Evolutionary conservation across 2,888 invertebrate genomes (phyloP).

Genomic region (Neoitamus cyanurus): DNA sequence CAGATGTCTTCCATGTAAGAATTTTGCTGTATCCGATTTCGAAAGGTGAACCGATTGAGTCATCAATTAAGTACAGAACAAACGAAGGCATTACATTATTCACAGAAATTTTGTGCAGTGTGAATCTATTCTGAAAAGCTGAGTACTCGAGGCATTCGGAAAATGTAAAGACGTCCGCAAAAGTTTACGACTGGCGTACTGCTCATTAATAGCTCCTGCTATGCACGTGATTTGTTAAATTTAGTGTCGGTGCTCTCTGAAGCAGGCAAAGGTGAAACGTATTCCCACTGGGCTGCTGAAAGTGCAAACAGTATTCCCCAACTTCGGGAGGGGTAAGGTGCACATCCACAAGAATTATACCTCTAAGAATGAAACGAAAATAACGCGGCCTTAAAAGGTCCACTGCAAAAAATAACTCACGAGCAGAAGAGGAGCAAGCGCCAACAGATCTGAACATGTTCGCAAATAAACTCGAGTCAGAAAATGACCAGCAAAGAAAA

Average conservation of each 20-base stretch:
- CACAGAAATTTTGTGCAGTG: not conserved
- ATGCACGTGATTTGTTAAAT: not conserved
- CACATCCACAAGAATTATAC: not conserved
- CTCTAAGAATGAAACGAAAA: not conserved
- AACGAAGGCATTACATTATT: not conserved
- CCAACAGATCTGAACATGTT: not conserved
- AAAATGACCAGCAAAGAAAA: not conserved
- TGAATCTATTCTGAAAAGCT: not conserved
- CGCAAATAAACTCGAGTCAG: not conserved
- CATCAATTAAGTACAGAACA: not conserved
- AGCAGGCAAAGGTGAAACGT: not conserved
- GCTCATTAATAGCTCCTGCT: not conserved
- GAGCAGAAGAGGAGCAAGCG: not conserved
- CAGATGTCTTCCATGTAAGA: not conserved
- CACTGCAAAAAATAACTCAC: not conserved
- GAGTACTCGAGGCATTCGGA: not conserved
- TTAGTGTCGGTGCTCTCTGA: not conserved
- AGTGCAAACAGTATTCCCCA: not conserved
- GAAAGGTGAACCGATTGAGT: not conserved
- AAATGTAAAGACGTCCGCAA: not conserved
- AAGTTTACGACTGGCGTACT: not conserved
- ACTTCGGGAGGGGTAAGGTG: not conserved
- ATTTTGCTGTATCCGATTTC: not conserved
- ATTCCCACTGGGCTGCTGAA: not conserved
- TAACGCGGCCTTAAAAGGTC: conserved; percentile 21